Percentiles rank a stretch among this genome's conserved stretches.
phyloP scores from a whole-genome alignment of 1,140 invertebrate genomes.

The Acromyrmex echinatior region DNA sequence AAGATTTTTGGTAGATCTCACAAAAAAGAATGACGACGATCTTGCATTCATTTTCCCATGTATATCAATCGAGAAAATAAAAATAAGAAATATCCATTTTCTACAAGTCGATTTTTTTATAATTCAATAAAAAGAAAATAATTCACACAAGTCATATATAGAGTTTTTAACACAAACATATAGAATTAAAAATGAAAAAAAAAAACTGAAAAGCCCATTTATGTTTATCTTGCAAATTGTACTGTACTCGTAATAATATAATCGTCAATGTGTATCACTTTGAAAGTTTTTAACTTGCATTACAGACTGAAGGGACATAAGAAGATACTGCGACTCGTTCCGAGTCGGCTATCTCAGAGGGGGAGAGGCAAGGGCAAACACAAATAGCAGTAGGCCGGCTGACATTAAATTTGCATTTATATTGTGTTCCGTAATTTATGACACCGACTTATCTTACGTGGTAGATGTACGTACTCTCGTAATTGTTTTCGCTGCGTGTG shows the following conservation, averaged over 20 bases:
- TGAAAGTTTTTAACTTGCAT: constrained; percentile 55
- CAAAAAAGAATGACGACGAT: constrained; percentile 1
- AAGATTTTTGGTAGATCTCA: constrained; percentile 29
- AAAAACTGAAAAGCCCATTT: not conserved
- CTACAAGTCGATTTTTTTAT: not conserved
- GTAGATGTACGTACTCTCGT: constrained; percentile 62
- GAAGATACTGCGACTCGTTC: constrained; percentile 59
- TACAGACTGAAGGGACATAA: constrained; percentile 53
- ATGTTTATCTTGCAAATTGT: constrained; percentile 32
- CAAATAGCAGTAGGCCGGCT: constrained; percentile 72
- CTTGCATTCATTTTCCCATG: not conserved
- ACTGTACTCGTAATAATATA: constrained; percentile 9
- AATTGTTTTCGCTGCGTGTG: constrained; percentile 62
- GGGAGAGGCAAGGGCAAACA: constrained; percentile 58
- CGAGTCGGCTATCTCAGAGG: constrained; percentile 47
- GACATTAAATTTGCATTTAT: constrained; percentile 80
- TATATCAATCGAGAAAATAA: not conserved
- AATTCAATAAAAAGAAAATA: not conserved
- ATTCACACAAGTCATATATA: not conserved
- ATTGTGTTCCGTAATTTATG: constrained; percentile 74
- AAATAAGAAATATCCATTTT: not conserved
- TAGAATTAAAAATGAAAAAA: not conserved
- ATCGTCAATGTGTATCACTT: constrained; percentile 34
- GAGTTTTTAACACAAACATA: not conserved
- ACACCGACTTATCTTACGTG: constrained; percentile 71